These are phyloP conservation scores for Dendrolimus punctatus DNA, from an alignment of 1,140 invertebrate species.

Conservation along the genomic window DNA sequence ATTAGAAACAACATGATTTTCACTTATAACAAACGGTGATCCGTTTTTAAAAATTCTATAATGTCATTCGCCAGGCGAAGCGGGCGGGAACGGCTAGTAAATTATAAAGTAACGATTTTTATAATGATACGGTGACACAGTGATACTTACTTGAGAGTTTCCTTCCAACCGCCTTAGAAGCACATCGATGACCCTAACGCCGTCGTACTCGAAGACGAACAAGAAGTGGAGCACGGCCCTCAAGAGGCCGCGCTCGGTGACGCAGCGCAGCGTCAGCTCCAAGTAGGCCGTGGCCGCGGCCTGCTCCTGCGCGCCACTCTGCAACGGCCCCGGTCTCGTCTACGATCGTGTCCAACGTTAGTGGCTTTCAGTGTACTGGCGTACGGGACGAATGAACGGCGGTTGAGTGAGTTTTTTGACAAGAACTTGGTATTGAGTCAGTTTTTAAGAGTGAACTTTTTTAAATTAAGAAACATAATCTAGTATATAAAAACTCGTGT, in stretches of 20 bases:
- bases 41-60: too few species aligned
- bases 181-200: slow-evolving; percentile 82
- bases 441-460: too few species aligned
- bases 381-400: slow-evolving; percentile 34
- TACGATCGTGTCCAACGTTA: slow-evolving; percentile 40
- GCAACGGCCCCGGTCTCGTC: slow-evolving; percentile 70
- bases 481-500: too few species aligned
- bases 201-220: slow-evolving; percentile 89
- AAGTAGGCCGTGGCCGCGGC: slow-evolving; percentile 93
- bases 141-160: slow-evolving; percentile 76
- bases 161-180: slow-evolving; percentile 83
- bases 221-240: slow-evolving; percentile 89
- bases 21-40: too few species aligned
- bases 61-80: too few species aligned
- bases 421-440: too few species aligned
- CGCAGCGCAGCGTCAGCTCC: slow-evolving; percentile 89
- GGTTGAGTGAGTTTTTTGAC: slow-evolving; percentile 11
- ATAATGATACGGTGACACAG: background rate
- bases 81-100: too few species aligned
- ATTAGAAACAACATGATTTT: too few species aligned
- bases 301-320: slow-evolving; percentile 88
- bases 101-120: background rate
- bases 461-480: too few species aligned
- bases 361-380: slow-evolving; percentile 20
- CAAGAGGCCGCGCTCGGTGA: slow-evolving; percentile 88